Evolutionary conservation across 53 echinoderm and acorn worm genomes (phyloP).

Genomic region (Hippasteria phrygiana): DNA sequence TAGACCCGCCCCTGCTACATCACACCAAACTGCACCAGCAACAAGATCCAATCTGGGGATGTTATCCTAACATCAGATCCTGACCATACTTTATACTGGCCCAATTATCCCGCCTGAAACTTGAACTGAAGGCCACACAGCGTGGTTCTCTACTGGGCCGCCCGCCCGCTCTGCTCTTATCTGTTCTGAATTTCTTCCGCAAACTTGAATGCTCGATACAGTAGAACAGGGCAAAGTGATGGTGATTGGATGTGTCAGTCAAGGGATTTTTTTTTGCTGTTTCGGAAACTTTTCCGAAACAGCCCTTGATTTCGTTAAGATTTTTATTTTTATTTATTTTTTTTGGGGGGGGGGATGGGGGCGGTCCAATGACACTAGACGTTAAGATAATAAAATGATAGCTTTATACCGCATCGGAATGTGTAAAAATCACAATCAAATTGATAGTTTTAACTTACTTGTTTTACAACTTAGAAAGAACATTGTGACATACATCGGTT

Average conservation of each 20-base stretch:
- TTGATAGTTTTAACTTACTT: too few relatives aligned
- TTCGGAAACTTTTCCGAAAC: too few relatives aligned
- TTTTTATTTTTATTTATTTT: too few relatives aligned
- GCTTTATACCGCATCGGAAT: too few relatives aligned
- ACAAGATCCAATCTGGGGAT: neutral
- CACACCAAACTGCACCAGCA: neutral
- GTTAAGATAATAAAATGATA: too few relatives aligned
- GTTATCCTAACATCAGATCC: constrained; percentile 27
- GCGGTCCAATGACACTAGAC: too few relatives aligned
- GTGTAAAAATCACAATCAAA: too few relatives aligned
- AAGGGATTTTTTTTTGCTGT: neutral
- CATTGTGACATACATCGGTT: too few relatives aligned
- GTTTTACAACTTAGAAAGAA: too few relatives aligned
- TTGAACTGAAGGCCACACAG: constrained; percentile 42
- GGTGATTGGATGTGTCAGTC: constrained; percentile 1
- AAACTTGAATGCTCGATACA: neutral
- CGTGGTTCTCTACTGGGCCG: neutral
- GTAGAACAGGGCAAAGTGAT: constrained; percentile 16
- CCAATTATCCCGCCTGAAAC: constrained; percentile 38
- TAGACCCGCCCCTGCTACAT: too few relatives aligned
- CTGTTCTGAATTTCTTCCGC: neutral
- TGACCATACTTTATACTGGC: constrained; percentile 43
- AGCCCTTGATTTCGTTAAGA: too few relatives aligned
- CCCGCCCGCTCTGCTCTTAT: neutral
- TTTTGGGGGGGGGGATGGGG: too few relatives aligned